A percentile compares a stretch with the other conserved stretches of the same genome.
phyloP scores from a whole-genome alignment of 2,888 invertebrate species.

The Melipona bicolor region DNA sequence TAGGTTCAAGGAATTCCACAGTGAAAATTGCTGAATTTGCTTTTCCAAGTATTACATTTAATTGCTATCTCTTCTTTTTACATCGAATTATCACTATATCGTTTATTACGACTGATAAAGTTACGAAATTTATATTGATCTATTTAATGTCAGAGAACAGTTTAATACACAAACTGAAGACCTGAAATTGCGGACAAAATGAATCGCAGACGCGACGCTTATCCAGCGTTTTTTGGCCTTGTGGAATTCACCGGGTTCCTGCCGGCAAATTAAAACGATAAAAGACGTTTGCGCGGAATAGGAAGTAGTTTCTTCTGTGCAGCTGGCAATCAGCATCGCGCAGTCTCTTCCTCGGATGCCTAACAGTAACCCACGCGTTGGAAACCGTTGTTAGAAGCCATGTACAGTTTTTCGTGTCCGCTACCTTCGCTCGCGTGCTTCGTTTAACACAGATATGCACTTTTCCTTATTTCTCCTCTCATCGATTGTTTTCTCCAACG shows the following conservation, averaged over 20 bases:
- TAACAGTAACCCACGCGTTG: slow-evolving; percentile 65
- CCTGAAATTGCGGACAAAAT: no score
- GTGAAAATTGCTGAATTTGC: no score
- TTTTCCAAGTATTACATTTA: no score
- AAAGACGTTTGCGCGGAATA: slow-evolving; percentile 3
- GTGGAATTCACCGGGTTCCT: not conserved
- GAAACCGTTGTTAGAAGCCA: slow-evolving; percentile 67
- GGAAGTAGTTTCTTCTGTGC: slow-evolving; percentile 37
- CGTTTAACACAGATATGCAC: not conserved
- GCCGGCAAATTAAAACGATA: slow-evolving; percentile 5
- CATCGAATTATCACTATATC: no score
- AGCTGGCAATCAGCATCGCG: slow-evolving; percentile 34
- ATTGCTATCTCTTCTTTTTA: no score
- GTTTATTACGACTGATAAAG: no score
- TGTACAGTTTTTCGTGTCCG: slow-evolving; percentile 48
- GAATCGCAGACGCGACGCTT: not conserved
- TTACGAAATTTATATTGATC: no score
- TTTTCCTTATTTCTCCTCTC: not conserved
- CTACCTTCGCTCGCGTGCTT: slow-evolving; percentile 34
- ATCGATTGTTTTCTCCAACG: not conserved
- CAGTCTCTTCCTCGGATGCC: slow-evolving; percentile 31
- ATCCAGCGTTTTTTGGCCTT: not conserved
- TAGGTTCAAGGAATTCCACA: no score
- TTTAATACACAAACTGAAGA: no score
- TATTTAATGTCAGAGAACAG: no score